A percentile compares a stretch with the other conserved stretches of the same genome.
phyloP scores from a whole-genome alignment of 1,140 invertebrate species.

The Lutraria rhynchaena region DNA sequence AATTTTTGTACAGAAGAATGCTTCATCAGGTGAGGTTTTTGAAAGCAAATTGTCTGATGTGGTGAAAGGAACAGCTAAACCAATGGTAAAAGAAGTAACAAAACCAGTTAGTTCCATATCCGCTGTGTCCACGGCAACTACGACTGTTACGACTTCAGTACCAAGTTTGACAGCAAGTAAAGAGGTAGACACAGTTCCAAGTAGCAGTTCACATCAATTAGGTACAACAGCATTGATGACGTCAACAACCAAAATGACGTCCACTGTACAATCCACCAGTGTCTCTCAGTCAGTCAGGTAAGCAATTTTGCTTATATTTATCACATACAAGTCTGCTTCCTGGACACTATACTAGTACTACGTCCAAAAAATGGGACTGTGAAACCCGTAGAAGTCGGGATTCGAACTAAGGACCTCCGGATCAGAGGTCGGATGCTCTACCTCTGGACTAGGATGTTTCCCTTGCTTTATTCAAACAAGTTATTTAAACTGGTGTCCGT shows the following conservation, averaged over 20 bases:
- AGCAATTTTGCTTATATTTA: too few species aligned
- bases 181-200: not conserved
- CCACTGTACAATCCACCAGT: conserved; percentile 3
- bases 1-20: conserved; percentile 71
- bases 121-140: conserved; percentile 61
- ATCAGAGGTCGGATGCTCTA: too few species aligned
- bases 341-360: too few species aligned
- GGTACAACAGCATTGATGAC: conserved; percentile 11
- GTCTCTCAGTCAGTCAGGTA: conserved; percentile 35
- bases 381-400: too few species aligned
- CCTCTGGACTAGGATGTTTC: too few species aligned
- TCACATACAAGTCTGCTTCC: too few species aligned
- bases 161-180: conserved; percentile 8
- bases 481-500: too few species aligned
- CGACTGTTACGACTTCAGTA: conserved; percentile 51
- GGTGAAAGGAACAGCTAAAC: conserved; percentile 89
- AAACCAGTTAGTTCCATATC: conserved; percentile 21
- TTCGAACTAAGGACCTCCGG: too few species aligned
- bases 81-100: conserved; percentile 55
- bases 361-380: too few species aligned
- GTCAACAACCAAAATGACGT: conserved; percentile 5
- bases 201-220: not conserved
- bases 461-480: too few species aligned
- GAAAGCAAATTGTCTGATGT: conserved; percentile 88
- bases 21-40: conserved; percentile 76